phyloP scores from a whole-genome alignment of 2,888 invertebrate species.

The Cremastinae sp. region DNA sequence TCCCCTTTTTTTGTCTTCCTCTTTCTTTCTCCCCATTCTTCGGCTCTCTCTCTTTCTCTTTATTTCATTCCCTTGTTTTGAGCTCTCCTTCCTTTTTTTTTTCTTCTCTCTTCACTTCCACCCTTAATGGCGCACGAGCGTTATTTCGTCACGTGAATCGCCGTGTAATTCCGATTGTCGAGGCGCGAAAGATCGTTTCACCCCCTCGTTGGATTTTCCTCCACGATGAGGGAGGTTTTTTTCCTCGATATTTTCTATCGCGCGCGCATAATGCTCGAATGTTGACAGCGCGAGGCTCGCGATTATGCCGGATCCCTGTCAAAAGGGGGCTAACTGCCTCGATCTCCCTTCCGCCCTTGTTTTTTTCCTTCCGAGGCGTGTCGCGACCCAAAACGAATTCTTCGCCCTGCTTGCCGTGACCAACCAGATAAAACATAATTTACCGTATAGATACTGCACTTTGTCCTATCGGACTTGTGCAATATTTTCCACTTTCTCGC shows the following conservation, averaged over 20 bases:
- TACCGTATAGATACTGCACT: conserved; percentile 10
- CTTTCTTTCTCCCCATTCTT: too few species aligned
- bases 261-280: conserved; percentile 3
- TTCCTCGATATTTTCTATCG: not conserved
- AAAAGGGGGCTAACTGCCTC: conserved; percentile 43
- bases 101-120: too few species aligned
- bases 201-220: conserved; percentile 47
- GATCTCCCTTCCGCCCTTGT: conserved; percentile 24
- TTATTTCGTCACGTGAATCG: conserved; percentile 64
- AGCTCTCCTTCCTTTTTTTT: too few species aligned
- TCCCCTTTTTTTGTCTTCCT: too few species aligned
- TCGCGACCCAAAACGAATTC: conserved; percentile 63
- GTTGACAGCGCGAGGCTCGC: conserved; percentile 26
- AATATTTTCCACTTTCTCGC: conserved; percentile 28
- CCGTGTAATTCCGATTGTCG: conserved; percentile 69
- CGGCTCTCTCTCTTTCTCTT: too few species aligned
- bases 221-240: not conserved
- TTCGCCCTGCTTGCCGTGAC: conserved; percentile 43
- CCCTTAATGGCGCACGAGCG: conserved; percentile 21
- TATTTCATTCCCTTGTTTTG: not conserved
- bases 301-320: conserved; percentile 54
- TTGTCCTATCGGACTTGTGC: not conserved
- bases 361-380: conserved; percentile 54
- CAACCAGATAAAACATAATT: conserved; percentile 51
- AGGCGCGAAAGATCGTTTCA: conserved; percentile 58